These are phyloP conservation scores for Hetaerina americana DNA, from an alignment of 1,140 invertebrate species.

Conservation along the genomic window DNA sequence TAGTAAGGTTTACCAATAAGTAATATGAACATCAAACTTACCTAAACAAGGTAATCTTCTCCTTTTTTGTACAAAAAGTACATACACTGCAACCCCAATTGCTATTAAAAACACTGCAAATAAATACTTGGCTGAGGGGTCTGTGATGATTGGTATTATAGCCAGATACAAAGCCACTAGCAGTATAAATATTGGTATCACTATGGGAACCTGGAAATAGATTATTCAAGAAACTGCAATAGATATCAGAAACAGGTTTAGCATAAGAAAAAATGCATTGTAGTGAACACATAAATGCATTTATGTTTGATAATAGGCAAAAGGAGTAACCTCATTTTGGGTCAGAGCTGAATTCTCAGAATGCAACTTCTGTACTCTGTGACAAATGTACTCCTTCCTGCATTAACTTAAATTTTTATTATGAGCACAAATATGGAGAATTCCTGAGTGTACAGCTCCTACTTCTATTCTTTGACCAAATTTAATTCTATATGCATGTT, in stretches of 20 bases:
- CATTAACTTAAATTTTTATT: no score
- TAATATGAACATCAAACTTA: slow-evolving; percentile 24
- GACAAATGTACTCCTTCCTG: no score
- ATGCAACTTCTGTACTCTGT: no score
- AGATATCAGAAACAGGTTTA: no score
- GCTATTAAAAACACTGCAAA: slow-evolving; percentile 60
- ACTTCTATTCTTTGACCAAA: no score
- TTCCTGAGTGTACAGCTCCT: no score
- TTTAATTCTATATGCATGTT: no score
- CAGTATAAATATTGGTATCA: slow-evolving; percentile 61
- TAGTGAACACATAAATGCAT: no score
- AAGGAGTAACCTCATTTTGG: background rate
- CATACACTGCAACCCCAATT: slow-evolving; percentile 56
- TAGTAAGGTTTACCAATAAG: background rate
- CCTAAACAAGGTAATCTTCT: slow-evolving; percentile 40
- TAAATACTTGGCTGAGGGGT: slow-evolving; percentile 65
- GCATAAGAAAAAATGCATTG: background rate
- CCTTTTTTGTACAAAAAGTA: slow-evolving; percentile 63
- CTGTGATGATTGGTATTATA: slow-evolving; percentile 58
- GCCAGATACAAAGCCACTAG: slow-evolving; percentile 60
- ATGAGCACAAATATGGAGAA: no score
- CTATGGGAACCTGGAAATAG: slow-evolving; percentile 47
- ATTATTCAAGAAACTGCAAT: no score
- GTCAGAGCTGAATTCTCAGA: no score
- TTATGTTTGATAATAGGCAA: no score